Base-by-base conservation (phyloP, 1,140 invertebrate genomes). In the Panagrolaimus sp. region DNA sequence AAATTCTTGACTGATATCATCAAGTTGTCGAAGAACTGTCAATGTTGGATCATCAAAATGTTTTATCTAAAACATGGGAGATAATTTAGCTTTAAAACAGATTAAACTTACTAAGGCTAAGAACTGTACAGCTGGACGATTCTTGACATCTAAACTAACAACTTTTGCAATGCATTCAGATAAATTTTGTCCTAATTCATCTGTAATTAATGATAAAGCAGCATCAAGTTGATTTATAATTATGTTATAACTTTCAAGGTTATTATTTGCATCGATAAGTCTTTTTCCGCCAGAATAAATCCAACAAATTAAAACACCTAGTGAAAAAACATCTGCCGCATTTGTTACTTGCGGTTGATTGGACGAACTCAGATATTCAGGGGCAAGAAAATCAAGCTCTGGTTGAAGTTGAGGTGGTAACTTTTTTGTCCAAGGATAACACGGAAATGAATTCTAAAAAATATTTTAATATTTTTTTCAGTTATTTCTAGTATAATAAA, bases 301-400 rank as follows among this genome's bases (percentile, higher is more conserved):
- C 70, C 84, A 80, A 73, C 85, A 86, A 45, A 86, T 84, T 1
- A 86, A 75, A 66, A 85, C 82, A 9, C 85, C 85, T 13, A 86
- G 72, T 16, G 85, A 85, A 69, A 86, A 86, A 68, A 86, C 85
- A 68, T 86, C 85, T 64, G 84, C 84, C 8, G 83, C 78, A n/a
- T 76, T 76, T 16, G 78, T 84, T 47, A 84, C 84, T 5, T 64
- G 44, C 4, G 68, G 64, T 23, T 74, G 65, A 25, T 64, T 75
- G 23, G 65, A 67, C n/a, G 76, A 63, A 27, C 63, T 63, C 13
- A 81, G 53, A 65, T 82, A 82, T 72, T 86, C 85, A 42, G 85
- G 85, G 20, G 85, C 85, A 44, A 85, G 77, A 67, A 83, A 86
- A 69, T 86, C 86, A 9, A 86, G 76, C 63, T 86, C 84, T 14